Evolutionary conservation across 2,888 invertebrate species (phyloP).

Genomic region (Polydrusus cervinus): DNA sequence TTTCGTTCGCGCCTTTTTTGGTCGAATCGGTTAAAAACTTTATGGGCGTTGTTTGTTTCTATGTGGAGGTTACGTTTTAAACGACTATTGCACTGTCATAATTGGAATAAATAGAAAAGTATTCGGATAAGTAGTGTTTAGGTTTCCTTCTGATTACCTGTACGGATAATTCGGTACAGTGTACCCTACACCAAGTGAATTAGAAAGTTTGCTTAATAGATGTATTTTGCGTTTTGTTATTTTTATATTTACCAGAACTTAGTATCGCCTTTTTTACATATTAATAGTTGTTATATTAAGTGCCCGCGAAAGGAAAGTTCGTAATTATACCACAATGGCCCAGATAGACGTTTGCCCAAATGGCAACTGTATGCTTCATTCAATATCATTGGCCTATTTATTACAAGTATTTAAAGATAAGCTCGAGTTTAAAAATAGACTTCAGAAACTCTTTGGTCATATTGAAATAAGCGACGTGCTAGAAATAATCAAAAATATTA

Average conservation of each 20-base stretch:
- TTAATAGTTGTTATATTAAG: too few species aligned
- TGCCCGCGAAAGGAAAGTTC: too few species aligned
- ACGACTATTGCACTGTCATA: not conserved
- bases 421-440: constrained; percentile 10
- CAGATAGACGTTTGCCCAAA: constrained; percentile 8
- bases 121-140: not conserved
- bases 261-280: too few species aligned
- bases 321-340: not conserved
- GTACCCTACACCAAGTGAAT: too few species aligned
- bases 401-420: not conserved
- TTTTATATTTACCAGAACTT: too few species aligned
- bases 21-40: not conserved
- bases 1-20: not conserved
- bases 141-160: not conserved
- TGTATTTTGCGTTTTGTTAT: too few species aligned
- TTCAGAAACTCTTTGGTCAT: not conserved
- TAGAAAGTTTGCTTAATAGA: too few species aligned
- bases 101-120: too few species aligned
- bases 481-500: not conserved
- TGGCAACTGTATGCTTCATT: constrained; percentile 20
- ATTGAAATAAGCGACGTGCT: not conserved
- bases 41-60: not conserved
- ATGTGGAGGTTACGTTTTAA: not conserved
- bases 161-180: too few species aligned
- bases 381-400: constrained; percentile 12